Percentiles rank a stretch among this genome's conserved stretches.
phyloP scores from a whole-genome alignment of 2,797 vertebrate species.

The Chloroceryle amazona region DNA sequence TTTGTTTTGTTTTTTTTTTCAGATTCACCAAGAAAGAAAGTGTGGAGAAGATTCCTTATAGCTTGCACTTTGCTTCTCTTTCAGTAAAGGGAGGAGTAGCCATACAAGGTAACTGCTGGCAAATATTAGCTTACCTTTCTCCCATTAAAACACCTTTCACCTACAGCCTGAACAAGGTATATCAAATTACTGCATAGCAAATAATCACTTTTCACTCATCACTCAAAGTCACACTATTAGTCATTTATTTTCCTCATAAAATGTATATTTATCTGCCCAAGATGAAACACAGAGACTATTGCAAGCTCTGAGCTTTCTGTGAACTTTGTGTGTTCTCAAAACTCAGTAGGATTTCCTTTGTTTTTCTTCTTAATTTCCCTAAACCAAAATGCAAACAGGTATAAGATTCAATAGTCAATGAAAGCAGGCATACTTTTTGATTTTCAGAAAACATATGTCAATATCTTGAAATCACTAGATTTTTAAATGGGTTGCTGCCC shows the following conservation, averaged over 20 bases:
- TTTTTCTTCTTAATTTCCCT: neutral
- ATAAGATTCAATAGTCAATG: neutral
- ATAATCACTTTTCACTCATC: neutral
- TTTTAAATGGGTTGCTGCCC: neutral
- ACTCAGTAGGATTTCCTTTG: neutral
- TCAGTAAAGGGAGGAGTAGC: neutral
- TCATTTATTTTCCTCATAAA: conserved; percentile 6
- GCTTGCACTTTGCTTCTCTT: neutral
- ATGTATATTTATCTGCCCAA: neutral
- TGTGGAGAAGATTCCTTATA: neutral
- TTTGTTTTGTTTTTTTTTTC: accelerated
- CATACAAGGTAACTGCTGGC: neutral
- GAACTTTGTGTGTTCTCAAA: neutral
- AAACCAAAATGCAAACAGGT: neutral
- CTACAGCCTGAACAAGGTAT: neutral
- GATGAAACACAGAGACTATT: neutral
- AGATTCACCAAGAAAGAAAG: neutral
- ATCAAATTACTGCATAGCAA: conserved; percentile 21
- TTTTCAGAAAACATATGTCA: neutral
- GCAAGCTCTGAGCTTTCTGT: neutral
- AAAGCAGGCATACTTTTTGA: neutral
- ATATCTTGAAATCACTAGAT: neutral
- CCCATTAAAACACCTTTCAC: neutral
- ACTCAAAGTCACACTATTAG: neutral
- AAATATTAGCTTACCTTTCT: conserved; percentile 8